Base-by-base conservation (phyloP, 2,113 vertebrate genomes). In the Dicrurus megarhynchus region DNA sequence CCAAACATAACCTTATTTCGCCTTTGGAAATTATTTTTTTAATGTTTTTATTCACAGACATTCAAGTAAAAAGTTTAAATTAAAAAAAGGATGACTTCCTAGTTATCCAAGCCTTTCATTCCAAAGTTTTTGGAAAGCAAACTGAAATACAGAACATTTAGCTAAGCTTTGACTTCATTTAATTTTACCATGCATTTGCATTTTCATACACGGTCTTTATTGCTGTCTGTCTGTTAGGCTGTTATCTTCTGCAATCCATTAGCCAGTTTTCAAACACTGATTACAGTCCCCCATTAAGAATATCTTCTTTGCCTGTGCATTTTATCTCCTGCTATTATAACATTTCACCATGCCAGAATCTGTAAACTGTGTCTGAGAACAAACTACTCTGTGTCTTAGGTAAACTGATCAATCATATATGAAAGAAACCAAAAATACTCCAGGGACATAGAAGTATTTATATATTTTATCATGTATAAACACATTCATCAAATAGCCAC, bases 281-380 rank as follows among this genome's bases (percentile, higher is more conserved):
- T 89, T 87, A 47, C 18, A 71, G 23, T 42, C 23, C 26, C 12
- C 41, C 64, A 52, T 61, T 94, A 90, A 83, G 37, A 94, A 20
- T 75, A 89, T 49, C 79, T 82, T 78, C 26, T 84, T 49, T 52
- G 74, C 76, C 55, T 10, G 26, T 56, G 41, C 65, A 64, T 61
- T 92, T 94, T 87, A 56, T 61, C 73, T 85, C 73, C 67, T 60
- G 41, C 77, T 69, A 60, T 73, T 83, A 52, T 3, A 83, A 44
- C 30, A 75, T 76, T 88, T 86, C 73, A 35, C 77, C 56, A 42
- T 46, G 32, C 23, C 47, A 89, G 26, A 69, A 77, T 80, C 76
- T 33, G 42, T 86, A 86, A 96, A 95, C 67, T 71, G 23, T 53
- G n/a, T 59, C 92, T 78, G 65, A 91, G 78, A 96, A 92, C 76